A percentile compares a stretch with the other conserved stretches of the same genome.
These are phyloP conservation scores for Glaucidium brasilianum DNA, from an alignment of 2,113 vertebrate species.

Conservation along the genomic window DNA sequence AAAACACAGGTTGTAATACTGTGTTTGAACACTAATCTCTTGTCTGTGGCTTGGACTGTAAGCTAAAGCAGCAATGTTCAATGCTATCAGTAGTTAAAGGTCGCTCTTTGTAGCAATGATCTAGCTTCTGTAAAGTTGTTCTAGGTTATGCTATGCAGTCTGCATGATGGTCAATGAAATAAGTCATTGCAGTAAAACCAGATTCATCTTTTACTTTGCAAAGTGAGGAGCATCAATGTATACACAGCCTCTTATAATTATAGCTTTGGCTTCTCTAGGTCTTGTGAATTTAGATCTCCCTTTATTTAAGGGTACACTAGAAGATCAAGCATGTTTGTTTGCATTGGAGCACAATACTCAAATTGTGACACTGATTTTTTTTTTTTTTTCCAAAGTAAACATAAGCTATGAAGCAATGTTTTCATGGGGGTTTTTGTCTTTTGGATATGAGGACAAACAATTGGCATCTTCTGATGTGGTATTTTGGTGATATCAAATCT, in stretches of 20 bases:
- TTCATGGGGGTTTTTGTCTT: background rate
- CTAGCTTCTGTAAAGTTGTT: background rate
- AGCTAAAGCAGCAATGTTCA: background rate
- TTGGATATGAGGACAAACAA: background rate
- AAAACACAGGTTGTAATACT: background rate
- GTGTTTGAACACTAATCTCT: background rate
- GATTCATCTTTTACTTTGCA: background rate
- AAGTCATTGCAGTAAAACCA: background rate
- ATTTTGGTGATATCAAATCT: background rate
- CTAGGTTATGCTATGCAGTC: background rate
- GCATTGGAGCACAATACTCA: background rate
- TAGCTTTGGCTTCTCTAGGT: background rate
- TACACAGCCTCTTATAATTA: background rate
- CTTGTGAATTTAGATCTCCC: background rate
- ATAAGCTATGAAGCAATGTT: background rate
- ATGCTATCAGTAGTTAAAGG: background rate
- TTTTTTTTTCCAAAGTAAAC: background rate
- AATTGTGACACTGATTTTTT: background rate
- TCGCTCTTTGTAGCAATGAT: background rate
- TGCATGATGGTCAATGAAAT: background rate
- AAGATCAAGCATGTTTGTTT: background rate
- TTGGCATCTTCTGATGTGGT: background rate
- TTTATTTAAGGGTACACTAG: background rate
- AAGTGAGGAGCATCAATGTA: background rate
- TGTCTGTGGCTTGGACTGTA: background rate